phyloP scores from a whole-genome alignment of 2,797 vertebrate species.

The Coluber constrictor region DNA sequence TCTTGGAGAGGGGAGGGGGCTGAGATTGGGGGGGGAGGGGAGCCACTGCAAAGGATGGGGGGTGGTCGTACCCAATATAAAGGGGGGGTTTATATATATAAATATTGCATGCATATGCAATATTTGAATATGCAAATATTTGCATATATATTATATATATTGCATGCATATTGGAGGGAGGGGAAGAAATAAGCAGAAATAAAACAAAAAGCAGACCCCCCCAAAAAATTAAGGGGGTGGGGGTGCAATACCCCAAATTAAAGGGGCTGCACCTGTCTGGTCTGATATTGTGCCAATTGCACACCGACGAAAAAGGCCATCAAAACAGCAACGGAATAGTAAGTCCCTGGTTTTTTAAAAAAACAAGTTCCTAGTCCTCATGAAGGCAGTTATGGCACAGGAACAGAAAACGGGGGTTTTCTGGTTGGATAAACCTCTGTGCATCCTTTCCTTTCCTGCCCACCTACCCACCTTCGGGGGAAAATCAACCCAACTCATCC shows the following conservation, averaged over 20 bases:
- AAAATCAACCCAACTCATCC: not conserved
- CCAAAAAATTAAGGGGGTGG: too few relatives aligned
- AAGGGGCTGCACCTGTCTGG: not conserved
- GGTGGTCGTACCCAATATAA: not conserved
- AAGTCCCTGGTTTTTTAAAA: not conserved
- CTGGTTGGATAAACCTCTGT: not conserved
- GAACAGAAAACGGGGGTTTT: not conserved
- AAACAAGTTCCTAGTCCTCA: not conserved
- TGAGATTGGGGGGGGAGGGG: not conserved
- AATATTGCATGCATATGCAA: not conserved
- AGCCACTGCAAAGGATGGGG: not conserved
- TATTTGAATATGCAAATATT: too few relatives aligned
- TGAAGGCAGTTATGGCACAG: not conserved
- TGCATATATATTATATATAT: too few relatives aligned
- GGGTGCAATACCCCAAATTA: too few relatives aligned
- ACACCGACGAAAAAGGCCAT: not conserved
- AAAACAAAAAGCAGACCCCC: too few relatives aligned
- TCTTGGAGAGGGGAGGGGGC: not conserved
- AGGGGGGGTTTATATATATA: too few relatives aligned
- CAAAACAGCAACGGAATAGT: not conserved
- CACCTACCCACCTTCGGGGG: too few relatives aligned
- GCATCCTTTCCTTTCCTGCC: not conserved
- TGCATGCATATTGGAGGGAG: not conserved
- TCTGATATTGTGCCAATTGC: not conserved
- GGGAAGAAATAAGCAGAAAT: not conserved